Percentiles rank a stretch among this genome's conserved stretches.
phyloP scores from a whole-genome alignment of 2,797 vertebrate genomes.

The Capromys pilorides region DNA sequence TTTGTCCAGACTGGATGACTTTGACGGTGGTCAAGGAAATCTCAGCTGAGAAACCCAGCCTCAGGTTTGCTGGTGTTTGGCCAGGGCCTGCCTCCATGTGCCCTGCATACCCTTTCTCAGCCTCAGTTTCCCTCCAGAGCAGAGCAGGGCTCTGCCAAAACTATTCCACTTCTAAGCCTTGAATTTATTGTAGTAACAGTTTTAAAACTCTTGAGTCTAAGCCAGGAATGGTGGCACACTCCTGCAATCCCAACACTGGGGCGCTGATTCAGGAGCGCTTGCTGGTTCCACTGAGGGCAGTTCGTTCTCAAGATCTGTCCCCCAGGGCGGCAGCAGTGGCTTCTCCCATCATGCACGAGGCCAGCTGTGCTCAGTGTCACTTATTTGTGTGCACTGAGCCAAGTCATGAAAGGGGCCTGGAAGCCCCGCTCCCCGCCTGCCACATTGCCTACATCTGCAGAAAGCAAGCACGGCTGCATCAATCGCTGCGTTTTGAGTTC shows the following conservation, averaged over 20 bases:
- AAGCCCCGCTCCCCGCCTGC: neutral
- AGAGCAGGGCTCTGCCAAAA: neutral
- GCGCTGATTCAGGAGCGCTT: neutral
- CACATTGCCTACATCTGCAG: slow-evolving; percentile 12
- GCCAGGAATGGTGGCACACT: neutral
- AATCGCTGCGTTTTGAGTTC: neutral
- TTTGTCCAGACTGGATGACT: neutral
- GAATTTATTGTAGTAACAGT: neutral
- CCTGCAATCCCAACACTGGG: neutral
- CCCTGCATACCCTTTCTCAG: neutral
- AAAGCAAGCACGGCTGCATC: neutral
- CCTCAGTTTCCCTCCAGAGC: neutral
- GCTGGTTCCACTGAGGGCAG: slow-evolving; percentile 30
- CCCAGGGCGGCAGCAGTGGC: slow-evolving; percentile 39
- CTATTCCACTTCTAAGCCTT: neutral
- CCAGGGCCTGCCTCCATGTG: neutral
- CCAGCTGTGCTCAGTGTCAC: slow-evolving; percentile 8
- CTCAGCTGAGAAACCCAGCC: neutral
- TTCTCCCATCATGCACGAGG: slow-evolving; percentile 34
- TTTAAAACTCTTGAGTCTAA: no score
- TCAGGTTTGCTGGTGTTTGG: neutral
- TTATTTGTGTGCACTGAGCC: slow-evolving; percentile 50
- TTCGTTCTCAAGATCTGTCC: neutral
- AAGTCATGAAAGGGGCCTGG: neutral
- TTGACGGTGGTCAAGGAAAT: neutral